These are phyloP conservation scores for Lytechinus variegatus DNA, from an alignment of 35 echinoderm and acorn worm species.

Conservation along the genomic window DNA sequence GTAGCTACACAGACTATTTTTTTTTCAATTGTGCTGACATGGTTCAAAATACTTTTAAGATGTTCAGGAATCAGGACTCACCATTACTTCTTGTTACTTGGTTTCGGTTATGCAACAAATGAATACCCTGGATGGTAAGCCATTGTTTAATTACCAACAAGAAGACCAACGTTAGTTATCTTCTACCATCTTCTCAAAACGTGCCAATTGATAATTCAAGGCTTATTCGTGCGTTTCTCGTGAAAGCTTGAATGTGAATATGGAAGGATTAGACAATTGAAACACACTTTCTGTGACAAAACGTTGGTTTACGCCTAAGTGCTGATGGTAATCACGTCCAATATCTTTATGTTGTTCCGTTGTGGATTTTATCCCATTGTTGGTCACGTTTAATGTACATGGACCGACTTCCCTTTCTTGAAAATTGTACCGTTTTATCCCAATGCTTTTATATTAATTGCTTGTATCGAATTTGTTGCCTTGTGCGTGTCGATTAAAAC, in stretches of 20 bases:
- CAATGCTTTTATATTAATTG: not conserved
- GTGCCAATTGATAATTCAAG: not conserved
- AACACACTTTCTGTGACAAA: not conserved
- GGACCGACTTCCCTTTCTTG: not conserved
- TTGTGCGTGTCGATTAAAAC: not conserved
- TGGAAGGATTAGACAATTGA: not conserved
- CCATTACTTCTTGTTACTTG: not conserved
- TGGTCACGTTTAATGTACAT: not conserved
- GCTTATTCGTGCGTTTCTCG: slow-evolving; percentile 26
- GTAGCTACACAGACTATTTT: not conserved
- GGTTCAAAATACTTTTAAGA: not conserved
- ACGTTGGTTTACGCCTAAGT: not conserved
- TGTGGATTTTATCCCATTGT: not conserved
- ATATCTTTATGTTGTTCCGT: not conserved
- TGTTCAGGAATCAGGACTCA: not conserved
- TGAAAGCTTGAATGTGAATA: not conserved
- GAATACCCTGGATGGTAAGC: not conserved
- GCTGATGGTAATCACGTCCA: not conserved
- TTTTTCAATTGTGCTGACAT: not conserved
- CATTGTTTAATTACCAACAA: not conserved
- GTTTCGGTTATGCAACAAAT: not conserved
- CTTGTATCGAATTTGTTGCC: not conserved
- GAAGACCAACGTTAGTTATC: not conserved
- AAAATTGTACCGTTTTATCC: not conserved
- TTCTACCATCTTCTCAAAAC: not conserved